Evolutionary conservation across 2,113 vertebrate genomes (phyloP), one percentile per base, ranked within the genome.

Genomic region (Lasiurus cinereus): DNA sequence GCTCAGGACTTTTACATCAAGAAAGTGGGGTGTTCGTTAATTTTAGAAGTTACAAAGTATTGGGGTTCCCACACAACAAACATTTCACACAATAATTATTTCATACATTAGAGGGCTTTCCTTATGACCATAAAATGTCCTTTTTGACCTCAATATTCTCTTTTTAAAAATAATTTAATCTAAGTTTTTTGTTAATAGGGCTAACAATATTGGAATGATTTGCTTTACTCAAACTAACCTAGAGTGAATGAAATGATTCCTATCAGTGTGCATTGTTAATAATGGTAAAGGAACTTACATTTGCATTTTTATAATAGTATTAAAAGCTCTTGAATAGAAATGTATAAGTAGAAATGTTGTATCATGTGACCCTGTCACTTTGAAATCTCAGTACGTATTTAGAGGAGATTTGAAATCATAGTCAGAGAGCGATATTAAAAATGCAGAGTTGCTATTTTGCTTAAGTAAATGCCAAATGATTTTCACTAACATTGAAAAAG

Each of bases 401-500:
- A 6, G 31, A 82, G 1, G 2, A 72, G 2, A 54, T 36, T 39
- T 89, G 50, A 70, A 76, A 56, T 93, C 33, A 54, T 8, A 83
- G 52, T 24, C 33, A 50, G 4, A 54, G 27, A 56, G 10, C 74
- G 29, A 67, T 5, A 79, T 29, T 86, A 78, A 73, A 85, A 64
- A 46, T 36, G 14, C 13, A 70, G 10, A 50, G 33, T 13, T 79
- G 13, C n/a, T 74, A 70, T 5, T 83, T 83, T 69, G 13, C 0
- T 79, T 76, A 67, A 78, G 29, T 39, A 54, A 72, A 74, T 83
- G 18, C 4, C 3, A 64, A 78, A 52, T 27, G 27, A 52, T 69
- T 91, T 92, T 93, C 33, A 79, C 6, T 86, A 78, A 76, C 66
- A 83, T 39, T 83, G 31, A 69, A 93, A 64, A 80, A 64, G 22